Conservation (phyloP, 2,797 vertebrate genomes). For the Fringilla coelebs region DNA sequence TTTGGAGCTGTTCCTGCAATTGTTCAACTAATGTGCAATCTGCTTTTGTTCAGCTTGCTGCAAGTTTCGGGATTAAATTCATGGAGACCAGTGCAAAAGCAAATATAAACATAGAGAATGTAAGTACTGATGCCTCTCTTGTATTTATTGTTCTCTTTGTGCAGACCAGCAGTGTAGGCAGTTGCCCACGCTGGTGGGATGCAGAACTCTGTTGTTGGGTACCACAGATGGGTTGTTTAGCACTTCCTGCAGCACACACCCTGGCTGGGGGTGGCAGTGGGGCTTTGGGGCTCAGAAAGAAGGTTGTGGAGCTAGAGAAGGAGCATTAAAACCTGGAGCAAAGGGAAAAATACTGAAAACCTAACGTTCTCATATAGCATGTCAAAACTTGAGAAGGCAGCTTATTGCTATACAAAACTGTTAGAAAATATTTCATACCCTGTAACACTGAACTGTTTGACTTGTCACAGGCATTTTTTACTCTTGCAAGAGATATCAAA, state of each 20-base stretch:
- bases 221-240: neutral
- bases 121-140: slow-evolving; percentile 67
- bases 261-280: neutral
- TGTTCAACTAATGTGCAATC: neutral
- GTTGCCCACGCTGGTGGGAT: fast-evolving
- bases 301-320: neutral
- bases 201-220: fast-evolving
- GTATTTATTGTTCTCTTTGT: fast-evolving
- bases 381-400: neutral
- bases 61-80: slow-evolving; percentile 96
- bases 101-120: slow-evolving; percentile 97
- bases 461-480: slow-evolving; percentile 88
- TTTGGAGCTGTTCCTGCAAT: neutral
- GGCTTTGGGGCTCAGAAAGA: neutral
- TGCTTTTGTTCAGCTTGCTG: slow-evolving; percentile 82
- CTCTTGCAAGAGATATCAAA: slow-evolving; percentile 98
- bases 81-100: slow-evolving; percentile 99
- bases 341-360: fast-evolving
- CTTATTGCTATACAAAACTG: neutral
- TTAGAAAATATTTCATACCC: neutral
- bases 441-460: neutral
- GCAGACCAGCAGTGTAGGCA: fast-evolving
- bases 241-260: neutral
- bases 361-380: fast-evolving
- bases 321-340: neutral